Conservation (phyloP, 2,888 invertebrate species). For the Palloptera scutellata region DNA sequence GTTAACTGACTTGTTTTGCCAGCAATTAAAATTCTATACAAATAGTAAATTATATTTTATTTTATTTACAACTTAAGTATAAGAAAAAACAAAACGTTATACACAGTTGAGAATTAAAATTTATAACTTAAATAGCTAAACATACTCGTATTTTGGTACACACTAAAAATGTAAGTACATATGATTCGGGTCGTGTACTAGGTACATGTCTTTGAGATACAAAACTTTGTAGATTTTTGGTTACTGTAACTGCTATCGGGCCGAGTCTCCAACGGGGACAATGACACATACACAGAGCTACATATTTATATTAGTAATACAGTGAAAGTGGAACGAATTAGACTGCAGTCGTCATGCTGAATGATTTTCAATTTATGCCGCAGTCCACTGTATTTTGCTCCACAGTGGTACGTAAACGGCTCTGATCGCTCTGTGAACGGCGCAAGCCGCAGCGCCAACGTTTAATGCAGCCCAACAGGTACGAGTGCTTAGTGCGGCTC, state of each 20-base stretch:
- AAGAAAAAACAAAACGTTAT: conserved; percentile 11
- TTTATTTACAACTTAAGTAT: conserved; percentile 27
- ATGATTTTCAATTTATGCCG: conserved; percentile 49
- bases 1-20: neutral
- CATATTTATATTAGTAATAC: conserved; percentile 8
- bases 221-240: neutral
- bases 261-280: neutral
- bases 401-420: conserved; percentile 59
- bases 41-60: neutral
- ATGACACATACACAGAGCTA: neutral
- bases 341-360: neutral
- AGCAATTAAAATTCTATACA: neutral
- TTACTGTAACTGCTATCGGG: neutral
- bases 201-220: conserved; percentile 22
- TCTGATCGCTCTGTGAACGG: conserved; percentile 61
- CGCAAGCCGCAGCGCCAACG: conserved; percentile 59
- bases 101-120: neutral
- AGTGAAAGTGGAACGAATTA: conserved; percentile 1
- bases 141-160: too few relatives aligned
- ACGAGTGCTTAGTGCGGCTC: conserved; percentile 68
- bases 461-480: conserved; percentile 56
- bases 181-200: neutral
- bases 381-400: conserved; percentile 59
- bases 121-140: neutral
- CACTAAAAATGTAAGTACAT: too few relatives aligned